Conservation (phyloP, 2,113 vertebrate species). For the Malurus elegans region DNA sequence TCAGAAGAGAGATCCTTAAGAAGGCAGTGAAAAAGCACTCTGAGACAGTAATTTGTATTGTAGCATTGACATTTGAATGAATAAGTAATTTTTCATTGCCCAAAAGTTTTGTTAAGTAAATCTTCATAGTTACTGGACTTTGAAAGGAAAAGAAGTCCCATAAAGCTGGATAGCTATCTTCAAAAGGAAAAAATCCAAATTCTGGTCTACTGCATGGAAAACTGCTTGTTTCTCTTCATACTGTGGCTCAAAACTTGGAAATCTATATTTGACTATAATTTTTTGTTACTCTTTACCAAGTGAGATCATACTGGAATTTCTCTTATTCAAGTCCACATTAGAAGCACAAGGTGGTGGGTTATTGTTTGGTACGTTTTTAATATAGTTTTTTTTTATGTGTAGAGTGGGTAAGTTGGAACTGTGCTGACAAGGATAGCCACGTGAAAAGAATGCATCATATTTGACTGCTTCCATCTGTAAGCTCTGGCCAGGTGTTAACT, state of each 20-base stretch:
- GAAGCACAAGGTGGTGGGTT: not conserved
- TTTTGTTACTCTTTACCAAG: not conserved
- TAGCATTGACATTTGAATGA: not conserved
- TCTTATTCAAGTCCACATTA: not conserved
- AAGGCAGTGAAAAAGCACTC: not conserved
- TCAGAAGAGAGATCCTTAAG: not conserved
- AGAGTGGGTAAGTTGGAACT: not conserved
- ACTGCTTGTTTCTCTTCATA: not conserved
- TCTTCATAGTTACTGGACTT: not conserved
- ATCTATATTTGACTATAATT: not conserved
- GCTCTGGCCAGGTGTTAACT: not conserved
- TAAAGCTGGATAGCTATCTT: not conserved
- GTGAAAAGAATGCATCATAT: accelerated
- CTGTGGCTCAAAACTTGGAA: not conserved
- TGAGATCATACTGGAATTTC: not conserved
- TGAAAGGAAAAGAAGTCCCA: not conserved
- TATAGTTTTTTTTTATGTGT: not conserved
- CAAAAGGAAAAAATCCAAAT: not conserved
- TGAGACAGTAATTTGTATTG: not conserved
- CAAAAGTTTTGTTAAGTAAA: not conserved
- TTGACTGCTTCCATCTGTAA: not conserved
- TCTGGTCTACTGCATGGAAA: not conserved
- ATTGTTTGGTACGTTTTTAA: not conserved
- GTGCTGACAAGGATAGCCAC: not conserved
- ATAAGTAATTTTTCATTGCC: not conserved